Conservation (phyloP, 2,113 vertebrate genomes). For the Camelus dromedarius region DNA sequence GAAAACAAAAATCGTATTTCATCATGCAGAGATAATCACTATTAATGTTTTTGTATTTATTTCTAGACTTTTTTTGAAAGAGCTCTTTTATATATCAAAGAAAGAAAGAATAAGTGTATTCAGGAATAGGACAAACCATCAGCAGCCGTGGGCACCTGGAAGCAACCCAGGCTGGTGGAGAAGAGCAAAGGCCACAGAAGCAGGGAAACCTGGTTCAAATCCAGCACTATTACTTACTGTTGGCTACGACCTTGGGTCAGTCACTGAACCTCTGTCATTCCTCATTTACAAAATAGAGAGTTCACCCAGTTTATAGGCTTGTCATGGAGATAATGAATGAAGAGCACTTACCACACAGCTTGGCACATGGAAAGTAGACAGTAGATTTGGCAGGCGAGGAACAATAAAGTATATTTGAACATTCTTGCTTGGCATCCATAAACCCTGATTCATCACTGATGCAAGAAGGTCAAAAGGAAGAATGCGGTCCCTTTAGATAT, state of each 20-base stretch:
- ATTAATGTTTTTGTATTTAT: slow-evolving; percentile 43
- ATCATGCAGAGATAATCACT: slow-evolving; percentile 67
- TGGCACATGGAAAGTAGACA: background rate
- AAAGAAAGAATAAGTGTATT: slow-evolving; percentile 37
- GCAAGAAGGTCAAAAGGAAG: background rate
- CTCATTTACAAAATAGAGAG: background rate
- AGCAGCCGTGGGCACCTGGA: background rate
- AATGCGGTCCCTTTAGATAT: background rate
- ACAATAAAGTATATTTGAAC: background rate
- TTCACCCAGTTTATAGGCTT: background rate
- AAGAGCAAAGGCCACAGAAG: background rate
- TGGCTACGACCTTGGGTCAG: background rate
- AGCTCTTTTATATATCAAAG: background rate
- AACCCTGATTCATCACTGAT: slow-evolving; percentile 4
- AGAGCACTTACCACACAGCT: background rate
- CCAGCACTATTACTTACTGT: background rate
- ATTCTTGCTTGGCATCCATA: background rate
- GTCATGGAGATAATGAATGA: background rate
- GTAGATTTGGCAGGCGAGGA: background rate
- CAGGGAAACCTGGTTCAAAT: background rate
- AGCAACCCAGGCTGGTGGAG: background rate
- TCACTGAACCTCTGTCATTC: background rate
- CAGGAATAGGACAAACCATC: background rate
- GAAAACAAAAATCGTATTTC: slow-evolving; percentile 66
- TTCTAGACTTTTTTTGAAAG: slow-evolving; percentile 52